Evolutionary conservation across 1,140 invertebrate species (phyloP).

Genomic region (Drosophila guanche): DNA sequence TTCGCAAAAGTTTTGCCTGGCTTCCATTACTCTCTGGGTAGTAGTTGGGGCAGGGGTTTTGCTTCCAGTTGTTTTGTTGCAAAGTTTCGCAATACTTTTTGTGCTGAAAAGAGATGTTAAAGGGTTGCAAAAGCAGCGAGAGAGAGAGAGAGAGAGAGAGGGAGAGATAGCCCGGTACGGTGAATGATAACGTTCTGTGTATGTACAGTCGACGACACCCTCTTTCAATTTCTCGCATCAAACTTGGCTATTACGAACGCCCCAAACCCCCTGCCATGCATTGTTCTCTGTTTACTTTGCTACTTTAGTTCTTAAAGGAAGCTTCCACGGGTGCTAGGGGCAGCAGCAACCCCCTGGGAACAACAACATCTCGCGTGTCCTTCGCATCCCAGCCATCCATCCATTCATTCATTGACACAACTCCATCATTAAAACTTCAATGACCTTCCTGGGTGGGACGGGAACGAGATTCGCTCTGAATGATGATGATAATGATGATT

Average conservation of each 20-base stretch:
- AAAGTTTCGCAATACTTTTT: constrained; percentile 60
- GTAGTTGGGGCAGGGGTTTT: background rate
- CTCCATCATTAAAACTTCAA: constrained; percentile 81
- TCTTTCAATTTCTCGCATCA: constrained; percentile 53
- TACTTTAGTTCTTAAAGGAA: constrained; percentile 69
- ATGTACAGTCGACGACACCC: constrained; percentile 50
- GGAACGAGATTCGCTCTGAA: background rate
- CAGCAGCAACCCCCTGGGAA: constrained; percentile 13
- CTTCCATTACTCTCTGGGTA: too few relatives aligned
- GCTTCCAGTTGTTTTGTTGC: constrained; percentile 50
- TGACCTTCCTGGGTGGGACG: constrained; percentile 73
- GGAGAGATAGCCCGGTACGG: constrained; percentile 15
- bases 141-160: constrained; percentile 1
- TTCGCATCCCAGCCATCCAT: background rate
- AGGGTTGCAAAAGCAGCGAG: constrained; percentile 25
- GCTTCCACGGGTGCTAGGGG: constrained; percentile 24
- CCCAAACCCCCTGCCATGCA: constrained; percentile 7
- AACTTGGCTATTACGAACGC: constrained; percentile 56
- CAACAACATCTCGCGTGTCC: constrained; percentile 39
- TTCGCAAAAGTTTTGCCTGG: constrained; percentile 32
- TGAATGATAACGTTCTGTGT: constrained; percentile 46
- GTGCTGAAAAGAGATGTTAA: constrained; percentile 53
- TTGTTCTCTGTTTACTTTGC: constrained; percentile 64
- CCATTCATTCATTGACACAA: constrained; percentile 32
- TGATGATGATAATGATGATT: constrained; percentile 48